Base-by-base conservation (phyloP, 2,113 vertebrate genomes). In the Ceyx margarethae region DNA sequence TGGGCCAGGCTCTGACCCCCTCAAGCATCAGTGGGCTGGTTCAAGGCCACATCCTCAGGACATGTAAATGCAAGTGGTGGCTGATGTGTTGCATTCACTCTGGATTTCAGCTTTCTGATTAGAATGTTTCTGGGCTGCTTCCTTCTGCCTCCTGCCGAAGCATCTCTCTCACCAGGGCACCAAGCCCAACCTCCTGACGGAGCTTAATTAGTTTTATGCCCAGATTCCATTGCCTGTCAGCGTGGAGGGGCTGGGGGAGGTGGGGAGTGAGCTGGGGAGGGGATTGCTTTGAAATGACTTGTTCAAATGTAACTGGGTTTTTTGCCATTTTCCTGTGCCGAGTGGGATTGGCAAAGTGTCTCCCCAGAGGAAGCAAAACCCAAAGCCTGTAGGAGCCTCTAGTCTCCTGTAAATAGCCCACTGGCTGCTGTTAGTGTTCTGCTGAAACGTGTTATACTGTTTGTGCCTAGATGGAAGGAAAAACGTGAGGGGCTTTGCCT, bases 401-500 rank as follows among this genome's bases (percentile, higher is more conserved):
- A 31, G 29, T 58, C 54, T 79, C 53, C 76, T 75, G 57, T 19
- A 22, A 67, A 58, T 46, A 45, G 54, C 15, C 25, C 15, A 7
- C 56, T 69, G 45, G 5, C 35, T 33, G 43, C 61, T 82, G 3
- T 37, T 13, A 19, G 65, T 64, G 22, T 16, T 58, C 4, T 5
- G 81, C 83, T 71, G 37, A 82, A 26, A 73, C 10, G 37, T 50
- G 48, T 69, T 12, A 13, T 37, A 37, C 37, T 37, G 1, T 7
- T 3, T 26, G 18, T 25, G 11, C 1, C 37, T 78, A 3, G 28
- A 4, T 50, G 40, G 48, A 56, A 74, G 43, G 9, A 21, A 35
- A 51, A 81, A 51, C 0, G 0, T 2, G 1, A 3, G 3, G 0
- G 48, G 48, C 9, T 11, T 23, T 33, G 6, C 19, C 16, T 54